Evolutionary conservation across 2,113 vertebrate genomes (phyloP).

Genomic region (Peucedramus taeniatus): DNA sequence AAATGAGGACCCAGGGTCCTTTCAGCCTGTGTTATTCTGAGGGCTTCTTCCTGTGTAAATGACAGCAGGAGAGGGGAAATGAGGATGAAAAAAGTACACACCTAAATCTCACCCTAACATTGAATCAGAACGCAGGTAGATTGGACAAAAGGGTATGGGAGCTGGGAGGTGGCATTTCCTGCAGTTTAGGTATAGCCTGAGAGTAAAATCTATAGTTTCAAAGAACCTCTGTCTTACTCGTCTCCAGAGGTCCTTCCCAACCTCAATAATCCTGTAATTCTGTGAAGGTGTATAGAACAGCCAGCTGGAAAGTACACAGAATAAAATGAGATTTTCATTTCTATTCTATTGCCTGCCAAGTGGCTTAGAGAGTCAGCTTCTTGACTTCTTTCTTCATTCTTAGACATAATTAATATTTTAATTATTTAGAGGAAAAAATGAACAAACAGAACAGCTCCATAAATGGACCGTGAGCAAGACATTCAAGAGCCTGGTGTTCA

Average conservation of each 20-base stretch:
- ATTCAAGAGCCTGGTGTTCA: neutral
- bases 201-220: neutral
- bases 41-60: neutral
- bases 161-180: neutral
- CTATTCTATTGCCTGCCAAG: neutral
- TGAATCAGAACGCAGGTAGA: neutral
- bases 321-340: neutral
- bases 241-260: neutral
- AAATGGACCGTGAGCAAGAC: neutral
- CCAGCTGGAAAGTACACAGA: neutral
- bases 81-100: neutral
- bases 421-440: neutral
- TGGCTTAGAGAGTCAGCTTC: neutral
- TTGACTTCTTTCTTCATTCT: neutral
- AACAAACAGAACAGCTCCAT: neutral
- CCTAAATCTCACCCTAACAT: neutral
- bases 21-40: neutral
- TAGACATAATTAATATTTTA: neutral
- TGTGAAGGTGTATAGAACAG: neutral
- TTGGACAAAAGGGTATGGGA: neutral
- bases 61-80: fast-evolving
- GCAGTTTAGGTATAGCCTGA: neutral
- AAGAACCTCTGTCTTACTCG: neutral
- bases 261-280: neutral
- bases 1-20: neutral